Evolutionary conservation across 2,888 invertebrate genomes (phyloP).

Genomic region (Drosophila subsilvestris): DNA sequence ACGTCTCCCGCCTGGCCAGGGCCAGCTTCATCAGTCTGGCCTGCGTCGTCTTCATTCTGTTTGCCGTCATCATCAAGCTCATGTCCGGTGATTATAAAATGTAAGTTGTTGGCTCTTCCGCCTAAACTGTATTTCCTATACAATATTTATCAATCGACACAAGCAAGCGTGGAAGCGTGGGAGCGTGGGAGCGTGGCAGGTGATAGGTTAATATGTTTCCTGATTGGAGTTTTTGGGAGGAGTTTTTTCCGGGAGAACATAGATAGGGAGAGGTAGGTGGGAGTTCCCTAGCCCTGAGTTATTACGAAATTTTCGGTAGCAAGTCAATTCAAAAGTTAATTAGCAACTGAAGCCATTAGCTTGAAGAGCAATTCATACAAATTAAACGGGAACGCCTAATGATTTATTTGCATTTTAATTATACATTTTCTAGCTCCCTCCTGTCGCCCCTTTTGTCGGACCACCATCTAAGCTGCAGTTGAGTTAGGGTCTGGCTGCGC

Average conservation of each 20-base stretch:
- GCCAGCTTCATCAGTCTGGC: slow-evolving; percentile 86
- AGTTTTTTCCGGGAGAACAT: no score
- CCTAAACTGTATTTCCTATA: slow-evolving; percentile 2
- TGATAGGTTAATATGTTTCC: background rate
- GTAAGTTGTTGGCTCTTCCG: slow-evolving; percentile 85
- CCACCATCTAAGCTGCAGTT: slow-evolving; percentile 48
- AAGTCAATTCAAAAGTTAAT: background rate
- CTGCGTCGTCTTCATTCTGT: slow-evolving; percentile 89
- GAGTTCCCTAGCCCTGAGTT: no score
- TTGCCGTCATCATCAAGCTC: slow-evolving; percentile 86
- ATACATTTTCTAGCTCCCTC: slow-evolving; percentile 55
- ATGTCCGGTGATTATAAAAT: slow-evolving; percentile 86
- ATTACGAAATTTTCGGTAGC: background rate
- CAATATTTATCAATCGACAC: background rate
- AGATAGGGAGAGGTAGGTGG: no score
- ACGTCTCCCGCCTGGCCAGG: slow-evolving; percentile 86
- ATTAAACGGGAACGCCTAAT: slow-evolving; percentile 55
- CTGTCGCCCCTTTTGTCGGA: slow-evolving; percentile 10
- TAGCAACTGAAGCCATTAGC: background rate
- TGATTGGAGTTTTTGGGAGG: no score
- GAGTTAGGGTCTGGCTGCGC: slow-evolving; percentile 11
- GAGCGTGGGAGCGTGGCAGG: background rate
- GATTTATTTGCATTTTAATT: slow-evolving; percentile 78
- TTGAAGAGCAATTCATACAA: slow-evolving; percentile 58
- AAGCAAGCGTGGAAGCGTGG: background rate